Evolutionary conservation across 2,888 invertebrate genomes (phyloP).

Genomic region (Andricus quercusramuli): DNA sequence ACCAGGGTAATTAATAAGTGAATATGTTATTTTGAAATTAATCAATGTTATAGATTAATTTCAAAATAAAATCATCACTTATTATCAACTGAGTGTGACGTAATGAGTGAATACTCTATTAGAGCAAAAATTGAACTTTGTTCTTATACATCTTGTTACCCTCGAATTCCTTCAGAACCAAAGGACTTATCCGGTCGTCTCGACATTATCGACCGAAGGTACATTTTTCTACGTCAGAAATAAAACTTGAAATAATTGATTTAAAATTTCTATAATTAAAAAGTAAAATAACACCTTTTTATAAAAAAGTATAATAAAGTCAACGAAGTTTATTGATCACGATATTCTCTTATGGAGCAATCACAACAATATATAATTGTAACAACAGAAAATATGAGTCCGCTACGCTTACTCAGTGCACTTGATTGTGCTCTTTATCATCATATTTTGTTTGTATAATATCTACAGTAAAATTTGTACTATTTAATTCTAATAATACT

Average conservation of each 20-base stretch:
- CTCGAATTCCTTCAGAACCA: not conserved
- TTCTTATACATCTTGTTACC: not conserved
- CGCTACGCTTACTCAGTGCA: too few species aligned
- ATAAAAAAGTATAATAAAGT: not conserved
- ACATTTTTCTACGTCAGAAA: not conserved
- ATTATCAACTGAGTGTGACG: too few species aligned
- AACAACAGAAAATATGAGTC: not conserved
- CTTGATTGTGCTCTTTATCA: not conserved
- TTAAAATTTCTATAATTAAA: not conserved
- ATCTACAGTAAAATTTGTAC: not conserved
- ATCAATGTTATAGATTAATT: too few species aligned
- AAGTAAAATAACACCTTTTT: not conserved
- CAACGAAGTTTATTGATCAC: not conserved
- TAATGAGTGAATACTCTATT: too few species aligned
- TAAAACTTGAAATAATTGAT: not conserved
- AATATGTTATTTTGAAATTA: too few species aligned
- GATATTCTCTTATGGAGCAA: not conserved
- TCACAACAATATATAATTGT: not conserved
- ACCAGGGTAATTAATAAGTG: too few species aligned
- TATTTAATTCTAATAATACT: conserved; percentile 14
- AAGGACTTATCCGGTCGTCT: not conserved
- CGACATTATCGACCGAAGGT: conserved; percentile 2
- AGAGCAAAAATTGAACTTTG: too few species aligned
- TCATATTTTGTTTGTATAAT: not conserved
- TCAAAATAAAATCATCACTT: too few species aligned